phyloP scores from a whole-genome alignment of 2,797 vertebrate genomes.

The Sebastes iracundus region DNA sequence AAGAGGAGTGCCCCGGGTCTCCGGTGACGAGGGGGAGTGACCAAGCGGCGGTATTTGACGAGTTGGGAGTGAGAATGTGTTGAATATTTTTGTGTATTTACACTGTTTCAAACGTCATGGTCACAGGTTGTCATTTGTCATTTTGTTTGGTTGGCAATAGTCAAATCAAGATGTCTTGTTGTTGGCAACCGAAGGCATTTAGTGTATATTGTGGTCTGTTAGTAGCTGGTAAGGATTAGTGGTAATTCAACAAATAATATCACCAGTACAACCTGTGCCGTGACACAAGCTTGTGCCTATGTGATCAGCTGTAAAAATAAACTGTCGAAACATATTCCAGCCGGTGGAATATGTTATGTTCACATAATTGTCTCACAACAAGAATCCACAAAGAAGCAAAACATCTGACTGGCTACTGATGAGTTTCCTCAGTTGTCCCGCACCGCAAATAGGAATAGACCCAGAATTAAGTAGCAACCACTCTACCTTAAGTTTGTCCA shows the following conservation, averaged over 20 bases:
- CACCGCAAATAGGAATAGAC: background rate
- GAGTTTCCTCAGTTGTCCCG: background rate
- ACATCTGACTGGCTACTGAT: background rate
- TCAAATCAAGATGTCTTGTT: background rate
- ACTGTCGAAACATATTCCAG: background rate
- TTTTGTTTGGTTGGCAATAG: background rate
- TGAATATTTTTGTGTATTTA: background rate
- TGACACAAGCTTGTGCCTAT: too few relatives aligned
- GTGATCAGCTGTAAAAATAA: background rate
- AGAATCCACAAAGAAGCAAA: background rate
- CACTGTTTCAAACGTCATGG: background rate
- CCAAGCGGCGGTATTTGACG: too few relatives aligned
- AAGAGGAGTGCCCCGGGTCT: too few relatives aligned
- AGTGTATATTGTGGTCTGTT: background rate
- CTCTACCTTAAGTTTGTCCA: slow-evolving; percentile 94
- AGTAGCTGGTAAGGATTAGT: background rate
- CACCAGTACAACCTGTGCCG: background rate
- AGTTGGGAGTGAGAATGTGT: too few relatives aligned
- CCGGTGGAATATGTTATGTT: background rate
- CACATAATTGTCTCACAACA: background rate
- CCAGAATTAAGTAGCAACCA: background rate
- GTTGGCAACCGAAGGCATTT: background rate
- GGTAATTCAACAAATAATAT: background rate
- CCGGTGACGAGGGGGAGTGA: too few relatives aligned
- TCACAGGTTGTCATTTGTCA: background rate